phyloP scores from a whole-genome alignment of 2,888 invertebrate species.

The Halocaridina rubra region DNA sequence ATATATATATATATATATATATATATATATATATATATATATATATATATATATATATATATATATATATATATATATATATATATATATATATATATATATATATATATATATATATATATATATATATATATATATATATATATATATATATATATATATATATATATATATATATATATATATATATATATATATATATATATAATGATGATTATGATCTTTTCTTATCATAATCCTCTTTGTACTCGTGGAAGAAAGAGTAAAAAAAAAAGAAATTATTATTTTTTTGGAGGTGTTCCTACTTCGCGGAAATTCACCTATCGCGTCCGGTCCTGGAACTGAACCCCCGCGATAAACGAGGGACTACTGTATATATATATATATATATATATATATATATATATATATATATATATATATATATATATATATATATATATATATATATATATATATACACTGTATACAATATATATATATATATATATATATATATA shows the following conservation, averaged over 20 bases:
- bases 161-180: neutral
- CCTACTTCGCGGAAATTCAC: too few species aligned
- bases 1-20: neutral
- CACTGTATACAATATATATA: too few species aligned
- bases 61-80: neutral
- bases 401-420: too few species aligned
- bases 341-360: too few species aligned
- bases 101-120: neutral
- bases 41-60: neutral
- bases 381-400: neutral
- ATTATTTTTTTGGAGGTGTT: too few species aligned
- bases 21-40: neutral
- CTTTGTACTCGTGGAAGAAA: too few species aligned
- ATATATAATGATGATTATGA: too few species aligned
- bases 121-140: neutral
- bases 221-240: too few species aligned
- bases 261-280: too few species aligned
- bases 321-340: too few species aligned
- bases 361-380: neutral
- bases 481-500: neutral
- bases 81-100: neutral
- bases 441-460: neutral
- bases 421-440: neutral
- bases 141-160: neutral
- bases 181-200: neutral